A percentile compares a stretch with the other conserved stretches of the same genome.
Evolutionary conservation across 2,113 vertebrate genomes (phyloP).

Genomic region (Phylloscopus trochiloides): DNA sequence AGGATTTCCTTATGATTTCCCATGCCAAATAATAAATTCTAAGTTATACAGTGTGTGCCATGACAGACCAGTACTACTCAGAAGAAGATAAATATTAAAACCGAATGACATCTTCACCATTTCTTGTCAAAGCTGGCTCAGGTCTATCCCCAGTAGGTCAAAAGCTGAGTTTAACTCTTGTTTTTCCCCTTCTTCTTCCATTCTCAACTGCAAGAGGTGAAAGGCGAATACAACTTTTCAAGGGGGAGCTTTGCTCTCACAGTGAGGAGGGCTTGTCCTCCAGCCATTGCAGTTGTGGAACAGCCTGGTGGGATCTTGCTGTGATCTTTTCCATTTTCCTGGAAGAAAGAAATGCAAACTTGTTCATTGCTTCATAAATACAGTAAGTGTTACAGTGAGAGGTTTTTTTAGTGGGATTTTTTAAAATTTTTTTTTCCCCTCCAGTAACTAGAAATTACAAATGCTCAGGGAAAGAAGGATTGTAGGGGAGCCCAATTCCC

Average conservation of each 20-base stretch:
- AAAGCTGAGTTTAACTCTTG: neutral
- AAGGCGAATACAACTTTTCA: accelerated
- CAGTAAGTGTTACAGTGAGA: neutral
- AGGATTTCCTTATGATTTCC: constrained; percentile 67
- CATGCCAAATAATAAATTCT: constrained; percentile 43
- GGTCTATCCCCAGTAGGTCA: neutral
- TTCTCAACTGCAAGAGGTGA: neutral
- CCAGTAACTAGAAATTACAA: neutral
- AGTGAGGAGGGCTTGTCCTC: neutral
- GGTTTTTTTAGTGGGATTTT: accelerated
- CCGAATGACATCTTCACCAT: neutral
- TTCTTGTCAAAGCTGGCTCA: neutral
- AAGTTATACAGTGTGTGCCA: neutral
- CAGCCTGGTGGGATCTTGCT: neutral
- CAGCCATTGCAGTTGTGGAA: neutral
- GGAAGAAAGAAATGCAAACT: neutral
- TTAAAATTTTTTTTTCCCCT: neutral
- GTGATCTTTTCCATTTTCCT: neutral
- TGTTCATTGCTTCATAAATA: neutral
- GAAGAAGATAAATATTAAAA: neutral
- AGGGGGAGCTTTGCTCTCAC: neutral
- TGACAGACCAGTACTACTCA: neutral
- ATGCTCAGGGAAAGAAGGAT: neutral
- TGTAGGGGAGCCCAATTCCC: constrained; percentile 17
- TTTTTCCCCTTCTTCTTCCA: neutral